Evolutionary conservation across 2,113 vertebrate species (phyloP), one percentile per base, ranked within the genome.

Genomic region (Apistogramma diplotaenia): DNA sequence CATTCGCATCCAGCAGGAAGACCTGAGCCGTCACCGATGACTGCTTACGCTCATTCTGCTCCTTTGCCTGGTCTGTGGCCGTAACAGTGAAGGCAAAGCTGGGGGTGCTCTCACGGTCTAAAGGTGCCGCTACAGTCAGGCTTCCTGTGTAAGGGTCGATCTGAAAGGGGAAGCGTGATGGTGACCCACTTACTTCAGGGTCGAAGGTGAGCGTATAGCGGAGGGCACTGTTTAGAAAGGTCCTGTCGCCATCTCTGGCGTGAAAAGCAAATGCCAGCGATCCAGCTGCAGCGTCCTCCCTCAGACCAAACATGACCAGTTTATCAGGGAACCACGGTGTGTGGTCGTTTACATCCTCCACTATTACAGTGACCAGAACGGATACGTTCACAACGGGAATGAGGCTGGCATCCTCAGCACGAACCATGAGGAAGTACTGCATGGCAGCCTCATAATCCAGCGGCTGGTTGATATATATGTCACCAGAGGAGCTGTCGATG

Each of bases 311-410:
- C 33, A 93, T 93, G 61, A 98, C 19, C 62, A 97, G 86, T 51
- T 96, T 92, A 27, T 97, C 95, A 16, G 91, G 95, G 89, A 99
- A 99, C 89, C 88, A 92, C 0, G 98, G 97, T 0, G 94, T 82
- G 79, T 97, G 95, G 88, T 99, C 97, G 4, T 99, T 99, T 13
- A 94, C 93, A 31, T 99, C 97, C 90, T 97, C 96, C 84, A 99
- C 94, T 9, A 90, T 92, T 12, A 99, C 85, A 15, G 88, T 95
- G 21, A 99, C 90, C 37, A 95, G 93, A 73, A 96, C 77, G 0
- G 94, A 95, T 51, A 93, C 10, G 2, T 95, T 96, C 18, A 67
- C 82, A 18, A 92, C 94, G 29, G 91, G 51, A 5, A 89, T 11
- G 29, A 37, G 16, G 1, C 89, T 91, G 0, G 6, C 58, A 29